These are phyloP conservation scores for Archivesica marissinica DNA, from an alignment of 1,140 invertebrate species.

Conservation along the genomic window DNA sequence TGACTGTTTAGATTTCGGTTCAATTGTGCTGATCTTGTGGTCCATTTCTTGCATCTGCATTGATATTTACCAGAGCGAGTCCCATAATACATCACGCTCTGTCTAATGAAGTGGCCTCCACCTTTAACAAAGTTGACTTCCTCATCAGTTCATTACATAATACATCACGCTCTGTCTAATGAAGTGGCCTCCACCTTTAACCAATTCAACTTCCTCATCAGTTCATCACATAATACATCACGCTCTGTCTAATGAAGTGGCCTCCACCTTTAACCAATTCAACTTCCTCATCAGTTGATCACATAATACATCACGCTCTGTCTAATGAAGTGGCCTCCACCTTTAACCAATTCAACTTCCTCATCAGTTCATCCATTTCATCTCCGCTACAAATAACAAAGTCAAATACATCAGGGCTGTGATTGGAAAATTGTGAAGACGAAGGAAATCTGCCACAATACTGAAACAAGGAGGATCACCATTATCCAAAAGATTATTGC, in stretches of 20 bases:
- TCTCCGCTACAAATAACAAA: constrained; percentile 50
- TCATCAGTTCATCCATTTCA: constrained; percentile 49
- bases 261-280: constrained; percentile 47
- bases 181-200: constrained; percentile 50
- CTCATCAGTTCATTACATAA: constrained; percentile 53
- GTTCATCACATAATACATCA: neutral
- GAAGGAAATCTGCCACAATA: too few species aligned
- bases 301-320: neutral
- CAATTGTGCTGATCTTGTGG: too few species aligned
- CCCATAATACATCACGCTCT: too few species aligned
- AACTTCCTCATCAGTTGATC: constrained; percentile 54
- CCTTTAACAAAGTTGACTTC: constrained; percentile 41
- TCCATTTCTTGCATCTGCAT: too few species aligned
- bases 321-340: constrained; percentile 44
- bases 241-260: constrained; percentile 9
- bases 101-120: too few species aligned
- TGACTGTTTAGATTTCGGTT: too few species aligned
- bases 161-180: too few species aligned
- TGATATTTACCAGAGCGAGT: too few species aligned
- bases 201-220: constrained; percentile 51
- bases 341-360: constrained; percentile 42
- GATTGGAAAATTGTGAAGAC: too few species aligned
- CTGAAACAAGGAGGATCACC: too few species aligned
- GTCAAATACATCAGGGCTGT: too few species aligned
- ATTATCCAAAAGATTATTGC: too few species aligned